Evolutionary conservation across 1,140 invertebrate species (phyloP).

Genomic region (Drosophila athabasca): DNA sequence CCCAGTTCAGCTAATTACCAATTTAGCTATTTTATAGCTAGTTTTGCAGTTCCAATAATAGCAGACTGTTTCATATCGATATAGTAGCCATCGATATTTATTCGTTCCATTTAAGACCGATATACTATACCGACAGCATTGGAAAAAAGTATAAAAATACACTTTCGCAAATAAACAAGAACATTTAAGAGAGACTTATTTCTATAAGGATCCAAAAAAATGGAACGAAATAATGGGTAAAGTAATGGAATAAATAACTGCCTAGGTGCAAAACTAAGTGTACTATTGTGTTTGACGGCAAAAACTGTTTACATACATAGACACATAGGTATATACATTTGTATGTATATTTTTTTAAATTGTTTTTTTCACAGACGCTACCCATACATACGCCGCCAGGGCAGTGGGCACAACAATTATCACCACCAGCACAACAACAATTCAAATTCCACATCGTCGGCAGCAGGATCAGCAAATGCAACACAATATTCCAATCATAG

Average conservation of each 20-base stretch:
- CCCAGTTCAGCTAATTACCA: too few relatives aligned
- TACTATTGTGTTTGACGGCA: conserved; percentile 18
- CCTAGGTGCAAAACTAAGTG: not conserved
- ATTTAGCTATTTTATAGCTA: too few relatives aligned
- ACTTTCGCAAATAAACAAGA: conserved; percentile 62
- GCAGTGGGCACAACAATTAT: conserved; percentile 58
- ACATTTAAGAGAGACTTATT: conserved; percentile 30
- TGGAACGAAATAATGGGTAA: conserved; percentile 81
- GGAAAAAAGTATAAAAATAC: conserved; percentile 42
- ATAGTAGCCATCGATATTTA: too few relatives aligned
- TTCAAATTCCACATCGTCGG: conserved; percentile 41
- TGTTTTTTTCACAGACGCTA: conserved; percentile 62
- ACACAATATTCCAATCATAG: conserved; percentile 66
- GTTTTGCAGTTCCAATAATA: too few relatives aligned
- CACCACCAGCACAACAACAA: conserved; percentile 67
- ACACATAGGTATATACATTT: conserved; percentile 37
- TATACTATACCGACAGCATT: too few relatives aligned
- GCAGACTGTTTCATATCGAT: too few relatives aligned
- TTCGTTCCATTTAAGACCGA: too few relatives aligned
- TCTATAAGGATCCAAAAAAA: conserved; percentile 37
- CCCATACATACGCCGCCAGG: conserved; percentile 72
- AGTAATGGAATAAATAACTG: not conserved
- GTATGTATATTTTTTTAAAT: conserved; percentile 14
- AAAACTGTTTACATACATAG: conserved; percentile 41
- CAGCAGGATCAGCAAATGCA: conserved; percentile 54